phyloP scores from a whole-genome alignment of 2,888 invertebrate species.

The Piscicola geometra region DNA sequence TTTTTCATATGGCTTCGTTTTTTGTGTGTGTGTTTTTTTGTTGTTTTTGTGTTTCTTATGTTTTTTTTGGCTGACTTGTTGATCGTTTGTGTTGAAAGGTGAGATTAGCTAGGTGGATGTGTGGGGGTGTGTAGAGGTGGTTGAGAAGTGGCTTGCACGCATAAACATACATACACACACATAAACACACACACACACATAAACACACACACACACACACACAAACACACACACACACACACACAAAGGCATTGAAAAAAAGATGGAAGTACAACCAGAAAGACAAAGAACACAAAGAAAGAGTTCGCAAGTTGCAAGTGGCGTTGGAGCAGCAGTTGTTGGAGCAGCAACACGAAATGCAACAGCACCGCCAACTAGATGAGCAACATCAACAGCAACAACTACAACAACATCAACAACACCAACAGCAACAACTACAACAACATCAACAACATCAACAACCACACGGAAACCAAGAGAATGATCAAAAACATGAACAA shows the following conservation, averaged over 20 bases:
- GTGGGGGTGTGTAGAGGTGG: background rate
- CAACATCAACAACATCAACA: too few species aligned
- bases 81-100: too few species aligned
- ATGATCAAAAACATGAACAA: background rate
- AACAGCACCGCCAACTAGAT: background rate
- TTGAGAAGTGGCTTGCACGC: background rate
- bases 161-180: conserved; percentile 17
- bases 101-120: background rate
- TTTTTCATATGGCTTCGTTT: too few species aligned
- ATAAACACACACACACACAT: conserved; percentile 19
- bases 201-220: conserved; percentile 21
- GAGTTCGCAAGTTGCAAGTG: background rate
- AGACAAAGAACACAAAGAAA: background rate
- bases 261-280: conserved; percentile 12
- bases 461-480: background rate
- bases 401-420: background rate
- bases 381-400: background rate
- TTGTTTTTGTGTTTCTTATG: too few species aligned
- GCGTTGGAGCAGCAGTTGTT: background rate
- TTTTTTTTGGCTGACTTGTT: too few species aligned
- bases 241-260: background rate
- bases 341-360: background rate
- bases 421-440: background rate
- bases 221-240: conserved; percentile 5
- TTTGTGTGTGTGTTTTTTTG: too few species aligned